A percentile compares a stretch with the other conserved stretches of the same genome.
Evolutionary conservation across 2,113 vertebrate genomes (phyloP).

Genomic region (Mugil cephalus): DNA sequence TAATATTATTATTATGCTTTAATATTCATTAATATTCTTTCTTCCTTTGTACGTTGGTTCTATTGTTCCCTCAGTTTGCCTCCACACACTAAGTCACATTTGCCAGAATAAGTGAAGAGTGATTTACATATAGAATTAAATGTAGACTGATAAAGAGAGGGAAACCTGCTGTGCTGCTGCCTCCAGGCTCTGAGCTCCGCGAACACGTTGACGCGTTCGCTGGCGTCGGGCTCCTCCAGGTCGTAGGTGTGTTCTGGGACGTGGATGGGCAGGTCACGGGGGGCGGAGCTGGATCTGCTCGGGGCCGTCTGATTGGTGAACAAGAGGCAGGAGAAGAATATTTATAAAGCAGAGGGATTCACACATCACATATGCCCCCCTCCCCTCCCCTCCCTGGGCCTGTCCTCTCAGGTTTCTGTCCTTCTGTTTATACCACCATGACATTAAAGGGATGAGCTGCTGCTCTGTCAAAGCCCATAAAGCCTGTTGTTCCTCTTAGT

Average conservation of each 20-base stretch:
- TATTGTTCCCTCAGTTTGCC: no score
- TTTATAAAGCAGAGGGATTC: conserved; percentile 31
- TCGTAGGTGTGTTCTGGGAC: conserved; percentile 70
- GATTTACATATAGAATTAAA: no score
- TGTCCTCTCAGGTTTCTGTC: conserved; percentile 36
- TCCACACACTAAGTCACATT: no score
- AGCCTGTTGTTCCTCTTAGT: conserved; percentile 24
- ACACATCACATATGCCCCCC: conserved; percentile 3
- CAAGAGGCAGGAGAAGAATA: conserved; percentile 6
- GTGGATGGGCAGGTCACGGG: conserved; percentile 59
- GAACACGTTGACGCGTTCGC: conserved; percentile 73
- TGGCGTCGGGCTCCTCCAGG: conserved; percentile 61
- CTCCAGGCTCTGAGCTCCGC: conserved; percentile 78
- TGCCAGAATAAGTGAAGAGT: no score
- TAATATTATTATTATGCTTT: no score
- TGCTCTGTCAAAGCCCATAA: conserved; percentile 39
- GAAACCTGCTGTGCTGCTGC: conserved; percentile 82
- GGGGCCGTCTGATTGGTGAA: conserved; percentile 75
- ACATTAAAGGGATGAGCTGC: conserved; percentile 54
- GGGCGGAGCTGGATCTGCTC: conserved; percentile 45
- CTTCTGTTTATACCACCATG: conserved; percentile 50
- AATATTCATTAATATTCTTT: no score
- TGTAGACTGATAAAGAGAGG: no score
- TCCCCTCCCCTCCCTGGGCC: conserved; percentile 4
- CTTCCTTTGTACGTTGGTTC: no score